Base-by-base conservation (phyloP, 2,888 invertebrate genomes). In the Dynastes hyllus region DNA sequence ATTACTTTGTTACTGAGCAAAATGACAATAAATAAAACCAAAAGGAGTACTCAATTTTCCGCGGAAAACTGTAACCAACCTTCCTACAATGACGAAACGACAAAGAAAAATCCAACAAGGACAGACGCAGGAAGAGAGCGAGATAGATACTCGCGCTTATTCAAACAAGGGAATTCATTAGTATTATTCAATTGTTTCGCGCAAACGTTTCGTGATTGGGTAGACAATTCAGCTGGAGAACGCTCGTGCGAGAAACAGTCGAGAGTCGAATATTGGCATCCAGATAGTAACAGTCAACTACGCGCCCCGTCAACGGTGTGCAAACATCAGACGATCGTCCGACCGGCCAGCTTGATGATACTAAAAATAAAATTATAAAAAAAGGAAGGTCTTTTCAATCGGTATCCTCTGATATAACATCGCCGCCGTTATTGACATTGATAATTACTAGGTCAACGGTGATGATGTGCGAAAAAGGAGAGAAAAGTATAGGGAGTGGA, bases 401-500 rank as follows among this genome's bases (percentile, higher is more conserved):
- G 55, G 16, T 55, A 55, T 11, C 55, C n/a, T 55, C 2, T 55
- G 16, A 22, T 29, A 61, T 61, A 22, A 22, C 55, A 55, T 55
- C 3, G 22, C 9, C 61, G 11, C 22, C 55, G 55, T 29, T 61
- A 61, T 61, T 61, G 61, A 61, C 61, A 61, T 9, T 61, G 61
- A 61, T 61, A 61, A 61, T 61, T 61, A 61, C 61, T 61, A 11
- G 61, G 61, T 61, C 61, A 61, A 29, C 61, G 2, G 29, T 29
- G 22, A 61, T 55, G 61, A 61, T 61, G 27, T 11, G 61, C 9
- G 61, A 61, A 61, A 61, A 45, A 45, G 16, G 27, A 22, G 11
- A 27, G 29, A 61, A 11, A 45, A 4, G 32, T 37, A 37, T 37
- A 58, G 11, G 16, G 16, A 55, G 16, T n/a, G 2, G 55, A 55